Conservation (phyloP, 2,113 vertebrate genomes). For the Hydropotes inermis region DNA sequence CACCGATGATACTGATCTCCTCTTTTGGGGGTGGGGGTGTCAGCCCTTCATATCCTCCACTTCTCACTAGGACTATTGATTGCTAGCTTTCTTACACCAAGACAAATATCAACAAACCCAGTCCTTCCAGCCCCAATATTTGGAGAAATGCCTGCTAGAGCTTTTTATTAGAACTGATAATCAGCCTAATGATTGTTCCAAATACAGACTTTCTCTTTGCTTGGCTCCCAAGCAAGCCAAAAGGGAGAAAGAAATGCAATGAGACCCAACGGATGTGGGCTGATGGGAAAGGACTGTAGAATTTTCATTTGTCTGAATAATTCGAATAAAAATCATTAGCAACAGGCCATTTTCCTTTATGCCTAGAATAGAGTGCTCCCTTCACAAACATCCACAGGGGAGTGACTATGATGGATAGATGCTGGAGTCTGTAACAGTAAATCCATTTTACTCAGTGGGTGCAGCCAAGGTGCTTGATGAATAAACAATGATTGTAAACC, state of each 20-base stretch:
- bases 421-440: rapidly evolving
- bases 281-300: not conserved
- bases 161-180: not conserved
- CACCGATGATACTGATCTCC: rapidly evolving
- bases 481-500: not conserved
- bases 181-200: not conserved
- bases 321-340: not conserved
- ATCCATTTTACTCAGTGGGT: not conserved
- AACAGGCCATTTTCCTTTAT: not conserved
- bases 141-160: not conserved
- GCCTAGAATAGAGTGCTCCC: not conserved
- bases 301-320: not conserved
- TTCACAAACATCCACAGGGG: not conserved
- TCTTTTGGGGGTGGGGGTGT: too few relatives aligned
- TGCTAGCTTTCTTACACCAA: not conserved
- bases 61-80: not conserved
- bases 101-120: not conserved
- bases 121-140: not conserved
- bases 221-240: not conserved
- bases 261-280: not conserved
- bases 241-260: not conserved
- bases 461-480: not conserved
- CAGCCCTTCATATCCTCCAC: not conserved
- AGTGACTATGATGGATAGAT: not conserved
- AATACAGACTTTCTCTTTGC: not conserved